phyloP scores from a whole-genome alignment of 2,888 invertebrate genomes.

The Leptopilina syphax region DNA sequence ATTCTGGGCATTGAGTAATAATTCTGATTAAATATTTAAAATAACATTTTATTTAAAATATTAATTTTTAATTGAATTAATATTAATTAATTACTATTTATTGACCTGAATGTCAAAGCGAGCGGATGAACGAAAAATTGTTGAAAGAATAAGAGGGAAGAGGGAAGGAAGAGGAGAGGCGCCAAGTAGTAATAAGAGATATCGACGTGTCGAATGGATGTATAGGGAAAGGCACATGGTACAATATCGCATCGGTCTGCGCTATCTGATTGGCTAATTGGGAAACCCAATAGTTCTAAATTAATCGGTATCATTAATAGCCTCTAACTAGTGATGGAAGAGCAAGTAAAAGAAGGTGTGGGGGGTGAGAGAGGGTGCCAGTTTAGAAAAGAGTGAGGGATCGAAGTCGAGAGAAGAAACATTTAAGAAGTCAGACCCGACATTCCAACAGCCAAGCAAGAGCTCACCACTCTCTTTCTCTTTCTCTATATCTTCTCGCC shows the following conservation, averaged over 20 bases:
- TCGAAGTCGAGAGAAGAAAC: slow-evolving; percentile 63
- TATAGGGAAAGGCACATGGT: slow-evolving; percentile 55
- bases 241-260: slow-evolving; percentile 54
- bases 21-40: too few relatives aligned
- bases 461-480: slow-evolving; percentile 46
- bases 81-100: not conserved
- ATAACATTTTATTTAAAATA: too few relatives aligned
- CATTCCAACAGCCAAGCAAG: slow-evolving; percentile 66
- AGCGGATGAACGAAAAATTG: not conserved
- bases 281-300: slow-evolving; percentile 77
- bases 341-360: slow-evolving; percentile 25
- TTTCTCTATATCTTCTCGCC: slow-evolving; percentile 31
- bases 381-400: slow-evolving; percentile 54
- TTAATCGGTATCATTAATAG: slow-evolving; percentile 76
- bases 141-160: not conserved
- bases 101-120: not conserved
- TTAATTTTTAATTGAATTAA: too few relatives aligned
- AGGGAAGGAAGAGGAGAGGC: slow-evolving; percentile 43
- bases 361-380: slow-evolving; percentile 50
- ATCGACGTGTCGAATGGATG: slow-evolving; percentile 50
- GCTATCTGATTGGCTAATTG: slow-evolving; percentile 74
- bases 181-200: slow-evolving; percentile 51
- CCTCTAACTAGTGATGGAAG: slow-evolving; percentile 46
- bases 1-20: too few relatives aligned
- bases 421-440: slow-evolving; percentile 75